A percentile compares a stretch with the other conserved stretches of the same genome.
phyloP scores from a whole-genome alignment of 2,888 invertebrate genomes.

The Lasioglossum figueresi region DNA sequence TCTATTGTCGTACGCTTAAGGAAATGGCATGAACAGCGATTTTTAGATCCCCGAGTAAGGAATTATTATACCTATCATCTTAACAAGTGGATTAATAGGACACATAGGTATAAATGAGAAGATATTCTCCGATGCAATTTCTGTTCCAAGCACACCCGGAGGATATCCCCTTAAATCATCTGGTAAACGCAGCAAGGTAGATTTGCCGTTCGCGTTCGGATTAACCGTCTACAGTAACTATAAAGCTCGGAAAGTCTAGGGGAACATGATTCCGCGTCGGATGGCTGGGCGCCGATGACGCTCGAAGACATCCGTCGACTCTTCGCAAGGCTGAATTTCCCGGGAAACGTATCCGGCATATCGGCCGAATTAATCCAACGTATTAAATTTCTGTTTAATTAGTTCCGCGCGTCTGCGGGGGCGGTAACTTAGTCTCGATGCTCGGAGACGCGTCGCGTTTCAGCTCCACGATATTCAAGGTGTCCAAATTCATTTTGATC shows the following conservation, averaged over 20 bases:
- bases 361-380: slow-evolving; percentile 61
- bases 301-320: slow-evolving; percentile 24
- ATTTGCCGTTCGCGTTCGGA: not conserved
- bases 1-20: not conserved
- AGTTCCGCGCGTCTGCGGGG: slow-evolving; percentile 56
- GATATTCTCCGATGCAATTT: not conserved
- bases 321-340: slow-evolving; percentile 48
- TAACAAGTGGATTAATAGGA: no score
- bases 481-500: not conserved
- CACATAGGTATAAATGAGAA: not conserved
- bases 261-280: not conserved
- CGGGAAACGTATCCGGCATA: slow-evolving; percentile 36
- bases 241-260: slow-evolving; percentile 1
- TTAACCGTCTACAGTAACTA: slow-evolving; percentile 1
- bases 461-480: slow-evolving; percentile 32
- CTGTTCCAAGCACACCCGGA: not conserved
- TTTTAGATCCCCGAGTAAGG: not conserved
- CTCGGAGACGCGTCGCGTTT: slow-evolving; percentile 34
- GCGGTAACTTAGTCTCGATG: slow-evolving; percentile 62
- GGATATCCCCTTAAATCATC: not conserved
- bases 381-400: slow-evolving; percentile 71
- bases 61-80: not conserved
- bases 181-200: slow-evolving; percentile 1
- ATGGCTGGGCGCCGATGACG: not conserved
- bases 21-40: not conserved